Percentiles rank a stretch among this genome's conserved stretches.
Conservation (phyloP, 2,113 vertebrate genomes). For the Prionailurus bengalensis region DNA sequence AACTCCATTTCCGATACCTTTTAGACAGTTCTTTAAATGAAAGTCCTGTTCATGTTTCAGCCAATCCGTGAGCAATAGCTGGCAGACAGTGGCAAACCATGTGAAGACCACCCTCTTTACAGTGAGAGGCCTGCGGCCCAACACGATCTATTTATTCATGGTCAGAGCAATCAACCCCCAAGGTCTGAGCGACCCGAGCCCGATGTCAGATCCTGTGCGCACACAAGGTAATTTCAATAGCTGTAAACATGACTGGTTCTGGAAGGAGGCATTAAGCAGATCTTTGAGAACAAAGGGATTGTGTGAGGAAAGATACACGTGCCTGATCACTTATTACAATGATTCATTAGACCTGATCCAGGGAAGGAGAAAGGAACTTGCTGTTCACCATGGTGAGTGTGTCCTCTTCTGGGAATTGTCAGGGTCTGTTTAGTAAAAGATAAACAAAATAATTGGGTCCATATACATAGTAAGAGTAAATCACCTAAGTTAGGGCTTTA, state of each 20-base stretch:
- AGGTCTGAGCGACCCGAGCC: slow-evolving; percentile 98
- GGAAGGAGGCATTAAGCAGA: background rate
- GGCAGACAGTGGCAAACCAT: slow-evolving; percentile 98
- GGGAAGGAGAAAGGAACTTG: background rate
- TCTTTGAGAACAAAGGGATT: background rate
- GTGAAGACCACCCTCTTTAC: slow-evolving; percentile 95
- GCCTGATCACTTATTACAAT: background rate
- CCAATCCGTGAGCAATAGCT: slow-evolving; percentile 99
- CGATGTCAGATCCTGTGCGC: slow-evolving; percentile 97
- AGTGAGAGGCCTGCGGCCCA: slow-evolving; percentile 95
- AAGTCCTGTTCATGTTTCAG: slow-evolving; percentile 86
- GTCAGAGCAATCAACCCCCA: slow-evolving; percentile 96
- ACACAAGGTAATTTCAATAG: slow-evolving; percentile 94
- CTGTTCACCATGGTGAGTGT: background rate
- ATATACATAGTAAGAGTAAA: background rate
- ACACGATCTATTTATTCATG: slow-evolving; percentile 99
- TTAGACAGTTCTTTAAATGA: background rate
- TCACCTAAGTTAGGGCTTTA: background rate
- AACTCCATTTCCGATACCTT: slow-evolving; percentile 35
- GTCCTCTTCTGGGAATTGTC: background rate
- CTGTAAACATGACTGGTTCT: background rate
- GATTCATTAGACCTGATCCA: background rate
- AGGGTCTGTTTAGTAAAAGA: background rate
- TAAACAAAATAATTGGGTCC: background rate
- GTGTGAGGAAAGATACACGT: background rate